Evolutionary conservation across 2,888 invertebrate genomes (phyloP).

Genomic region (Zootermopsis nevadensis): DNA sequence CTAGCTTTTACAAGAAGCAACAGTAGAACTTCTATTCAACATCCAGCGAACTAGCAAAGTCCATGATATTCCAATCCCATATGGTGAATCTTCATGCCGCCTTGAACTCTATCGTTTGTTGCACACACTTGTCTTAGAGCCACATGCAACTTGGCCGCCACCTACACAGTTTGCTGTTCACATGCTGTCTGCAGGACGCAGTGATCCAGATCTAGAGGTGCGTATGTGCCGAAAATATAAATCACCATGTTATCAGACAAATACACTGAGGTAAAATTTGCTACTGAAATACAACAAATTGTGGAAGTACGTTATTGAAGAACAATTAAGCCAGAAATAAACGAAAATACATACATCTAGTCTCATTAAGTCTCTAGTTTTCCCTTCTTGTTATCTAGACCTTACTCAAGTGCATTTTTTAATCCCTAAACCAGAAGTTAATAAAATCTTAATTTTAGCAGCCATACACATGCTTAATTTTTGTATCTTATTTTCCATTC

Average conservation of each 20-base stretch:
- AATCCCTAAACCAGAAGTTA: no score
- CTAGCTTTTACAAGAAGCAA: conserved; percentile 47
- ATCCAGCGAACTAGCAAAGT: conserved; percentile 31
- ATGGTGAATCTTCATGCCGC: conserved; percentile 42
- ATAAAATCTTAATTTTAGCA: no score
- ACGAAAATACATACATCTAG: no score
- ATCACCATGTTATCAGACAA: no score
- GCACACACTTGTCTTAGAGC: conserved; percentile 42
- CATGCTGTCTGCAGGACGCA: conserved; percentile 45
- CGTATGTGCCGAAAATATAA: background rate
- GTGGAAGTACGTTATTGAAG: no score
- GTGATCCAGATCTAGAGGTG: conserved; percentile 33
- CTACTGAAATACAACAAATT: no score
- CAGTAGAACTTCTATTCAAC: conserved; percentile 26
- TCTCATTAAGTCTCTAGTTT: no score
- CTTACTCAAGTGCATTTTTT: no score
- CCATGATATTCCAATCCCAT: conserved; percentile 46
- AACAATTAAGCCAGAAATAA: no score
- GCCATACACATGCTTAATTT: no score
- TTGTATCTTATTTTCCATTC: background rate
- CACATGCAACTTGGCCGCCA: conserved; percentile 49
- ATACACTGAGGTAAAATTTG: no score
- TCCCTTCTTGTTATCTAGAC: no score
- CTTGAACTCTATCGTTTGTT: conserved; percentile 48
- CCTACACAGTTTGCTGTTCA: conserved; percentile 48